Conservation (phyloP, 2,113 vertebrate species). For the Strix uralensis region DNA sequence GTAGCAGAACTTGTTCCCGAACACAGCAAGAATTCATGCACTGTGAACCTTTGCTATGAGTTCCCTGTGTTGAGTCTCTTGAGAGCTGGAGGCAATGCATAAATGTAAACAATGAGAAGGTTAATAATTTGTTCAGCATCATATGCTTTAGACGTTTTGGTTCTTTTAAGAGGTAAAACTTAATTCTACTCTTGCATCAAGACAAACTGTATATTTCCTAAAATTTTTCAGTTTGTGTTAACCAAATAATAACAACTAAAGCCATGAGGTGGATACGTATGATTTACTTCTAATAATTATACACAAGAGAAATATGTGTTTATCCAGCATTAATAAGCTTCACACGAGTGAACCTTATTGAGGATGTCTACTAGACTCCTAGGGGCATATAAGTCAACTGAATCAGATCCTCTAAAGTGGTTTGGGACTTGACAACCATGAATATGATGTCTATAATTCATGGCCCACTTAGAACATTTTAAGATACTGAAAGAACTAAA, state of each 20-base stretch:
- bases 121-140: not conserved
- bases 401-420: not conserved
- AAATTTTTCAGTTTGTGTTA: not conserved
- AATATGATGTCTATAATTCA: not conserved
- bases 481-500: not conserved
- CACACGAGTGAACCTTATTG: not conserved
- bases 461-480: not conserved
- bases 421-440: not conserved
- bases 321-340: conserved; percentile 2
- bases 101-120: not conserved
- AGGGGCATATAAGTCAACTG: not conserved
- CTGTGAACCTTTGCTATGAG: not conserved
- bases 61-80: not conserved
- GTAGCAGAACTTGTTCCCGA: not conserved
- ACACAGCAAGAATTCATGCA: not conserved
- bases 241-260: not conserved
- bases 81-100: not conserved
- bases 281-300: conserved; percentile 8
- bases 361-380: not conserved
- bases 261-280: not conserved
- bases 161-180: not conserved
- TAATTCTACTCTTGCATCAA: not conserved
- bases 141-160: not conserved
- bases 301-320: not conserved
- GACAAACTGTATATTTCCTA: not conserved